These are phyloP conservation scores for Odocoileus virginianus DNA, from an alignment of 2,113 vertebrate species.

Conservation along the genomic window DNA sequence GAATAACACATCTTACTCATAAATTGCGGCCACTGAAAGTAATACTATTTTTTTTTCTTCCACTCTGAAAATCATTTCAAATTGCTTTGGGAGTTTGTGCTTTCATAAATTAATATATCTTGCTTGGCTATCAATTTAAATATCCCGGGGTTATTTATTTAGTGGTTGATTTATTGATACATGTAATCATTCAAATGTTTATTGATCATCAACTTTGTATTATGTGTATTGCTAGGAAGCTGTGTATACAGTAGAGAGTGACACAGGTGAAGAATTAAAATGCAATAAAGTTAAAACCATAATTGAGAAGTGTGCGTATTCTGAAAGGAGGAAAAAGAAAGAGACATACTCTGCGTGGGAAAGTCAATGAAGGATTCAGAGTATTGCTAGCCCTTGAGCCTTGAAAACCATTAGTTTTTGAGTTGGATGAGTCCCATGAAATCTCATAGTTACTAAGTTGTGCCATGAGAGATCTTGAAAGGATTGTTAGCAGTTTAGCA, in stretches of 20 bases:
- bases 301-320: background rate
- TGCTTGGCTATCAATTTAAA: background rate
- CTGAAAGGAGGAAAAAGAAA: background rate
- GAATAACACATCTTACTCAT: background rate
- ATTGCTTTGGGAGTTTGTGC: background rate
- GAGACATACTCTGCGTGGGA: background rate
- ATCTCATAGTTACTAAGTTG: background rate
- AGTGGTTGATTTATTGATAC: background rate
- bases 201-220: background rate
- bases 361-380: background rate
- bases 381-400: background rate
- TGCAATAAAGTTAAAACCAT: background rate
- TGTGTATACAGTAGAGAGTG: background rate
- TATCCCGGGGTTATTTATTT: background rate
- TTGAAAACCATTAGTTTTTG: constrained; percentile 22
- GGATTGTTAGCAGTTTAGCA: background rate
- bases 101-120: background rate
- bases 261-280: background rate
- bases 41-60: background rate
- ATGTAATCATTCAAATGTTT: background rate
- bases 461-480: background rate
- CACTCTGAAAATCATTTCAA: background rate
- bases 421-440: background rate
- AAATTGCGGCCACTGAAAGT: background rate
- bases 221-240: background rate